A percentile compares a stretch with the other conserved stretches of the same genome.
Conservation (phyloP, 2,888 invertebrate genomes). For the Cistogaster globosa region DNA sequence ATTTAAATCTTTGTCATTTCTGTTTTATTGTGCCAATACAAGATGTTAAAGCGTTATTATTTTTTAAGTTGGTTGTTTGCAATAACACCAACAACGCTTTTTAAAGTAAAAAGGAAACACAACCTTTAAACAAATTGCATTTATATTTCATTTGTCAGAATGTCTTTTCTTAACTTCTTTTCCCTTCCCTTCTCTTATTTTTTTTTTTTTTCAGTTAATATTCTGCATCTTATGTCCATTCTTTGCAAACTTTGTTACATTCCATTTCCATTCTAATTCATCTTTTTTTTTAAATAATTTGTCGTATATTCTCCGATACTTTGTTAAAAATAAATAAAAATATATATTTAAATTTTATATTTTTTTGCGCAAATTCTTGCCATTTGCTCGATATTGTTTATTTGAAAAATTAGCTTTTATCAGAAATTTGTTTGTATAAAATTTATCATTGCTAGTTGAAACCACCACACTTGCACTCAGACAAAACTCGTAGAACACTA, state of each 20-base stretch:
- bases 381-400: slow-evolving; percentile 70
- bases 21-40: neutral
- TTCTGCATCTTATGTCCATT: slow-evolving; percentile 43
- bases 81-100: slow-evolving; percentile 15
- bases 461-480: slow-evolving; percentile 19
- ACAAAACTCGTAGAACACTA: neutral
- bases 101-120: slow-evolving; percentile 27
- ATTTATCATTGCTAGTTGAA: slow-evolving; percentile 70
- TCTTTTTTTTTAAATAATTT: slow-evolving; percentile 40
- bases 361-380: slow-evolving; percentile 52
- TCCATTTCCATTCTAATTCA: slow-evolving; percentile 23
- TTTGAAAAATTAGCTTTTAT: slow-evolving; percentile 72
- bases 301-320: neutral
- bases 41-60: neutral
- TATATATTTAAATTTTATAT: too few relatives aligned
- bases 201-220: slow-evolving; percentile 32
- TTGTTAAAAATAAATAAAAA: too few relatives aligned
- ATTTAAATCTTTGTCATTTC: slow-evolving; percentile 3
- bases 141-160: slow-evolving; percentile 61
- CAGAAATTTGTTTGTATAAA: slow-evolving; percentile 70
- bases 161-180: neutral
- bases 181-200: neutral
- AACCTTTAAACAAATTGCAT: slow-evolving; percentile 66
- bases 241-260: slow-evolving; percentile 17
- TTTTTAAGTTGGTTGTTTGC: slow-evolving; percentile 2